A percentile compares a stretch with the other conserved stretches of the same genome.
Evolutionary conservation across 2,888 invertebrate genomes (phyloP).

Genomic region (Yponomeuta plumbellus): DNA sequence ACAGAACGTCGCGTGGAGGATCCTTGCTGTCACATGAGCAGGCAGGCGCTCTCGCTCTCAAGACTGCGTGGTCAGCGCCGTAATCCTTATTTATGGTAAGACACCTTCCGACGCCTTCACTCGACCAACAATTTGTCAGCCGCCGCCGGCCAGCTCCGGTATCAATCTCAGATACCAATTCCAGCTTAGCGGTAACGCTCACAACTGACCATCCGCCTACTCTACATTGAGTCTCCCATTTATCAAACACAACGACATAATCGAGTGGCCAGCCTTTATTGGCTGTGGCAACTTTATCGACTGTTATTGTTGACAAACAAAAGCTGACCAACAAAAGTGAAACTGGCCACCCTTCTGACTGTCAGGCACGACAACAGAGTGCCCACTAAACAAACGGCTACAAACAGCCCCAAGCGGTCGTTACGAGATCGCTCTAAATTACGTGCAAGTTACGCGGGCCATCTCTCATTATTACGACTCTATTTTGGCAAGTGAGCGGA

Average conservation of each 20-base stretch:
- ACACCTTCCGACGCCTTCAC: constrained; percentile 65
- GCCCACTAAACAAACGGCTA: constrained; percentile 39
- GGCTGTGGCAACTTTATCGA: constrained; percentile 49
- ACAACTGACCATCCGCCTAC: constrained; percentile 34
- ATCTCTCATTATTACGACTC: constrained; percentile 71
- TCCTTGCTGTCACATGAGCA: constrained; percentile 44
- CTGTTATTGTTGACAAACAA: constrained; percentile 41
- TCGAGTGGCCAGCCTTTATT: constrained; percentile 41
- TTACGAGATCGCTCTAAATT: constrained; percentile 63
- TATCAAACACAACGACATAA: constrained; percentile 36
- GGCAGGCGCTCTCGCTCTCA: constrained; percentile 25
- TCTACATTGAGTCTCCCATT: constrained; percentile 29
- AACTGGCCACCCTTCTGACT: constrained; percentile 53
- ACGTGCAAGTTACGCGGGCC: constrained; percentile 64
- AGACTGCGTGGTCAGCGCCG: constrained; percentile 61
- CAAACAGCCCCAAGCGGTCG: constrained; percentile 52
- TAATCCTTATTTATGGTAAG: constrained; percentile 78
- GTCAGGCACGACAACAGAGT: constrained; percentile 45
- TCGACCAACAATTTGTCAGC: constrained; percentile 69
- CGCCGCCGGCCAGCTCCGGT: constrained; percentile 44
- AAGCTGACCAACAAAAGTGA: constrained; percentile 67
- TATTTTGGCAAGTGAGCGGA: constrained; percentile 74
- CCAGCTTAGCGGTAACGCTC: constrained; percentile 15
- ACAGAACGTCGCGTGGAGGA: constrained; percentile 35
- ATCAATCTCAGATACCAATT: constrained; percentile 55